phyloP scores from a whole-genome alignment of 1,140 invertebrate species.

The Lepidotrigona ventralis region DNA sequence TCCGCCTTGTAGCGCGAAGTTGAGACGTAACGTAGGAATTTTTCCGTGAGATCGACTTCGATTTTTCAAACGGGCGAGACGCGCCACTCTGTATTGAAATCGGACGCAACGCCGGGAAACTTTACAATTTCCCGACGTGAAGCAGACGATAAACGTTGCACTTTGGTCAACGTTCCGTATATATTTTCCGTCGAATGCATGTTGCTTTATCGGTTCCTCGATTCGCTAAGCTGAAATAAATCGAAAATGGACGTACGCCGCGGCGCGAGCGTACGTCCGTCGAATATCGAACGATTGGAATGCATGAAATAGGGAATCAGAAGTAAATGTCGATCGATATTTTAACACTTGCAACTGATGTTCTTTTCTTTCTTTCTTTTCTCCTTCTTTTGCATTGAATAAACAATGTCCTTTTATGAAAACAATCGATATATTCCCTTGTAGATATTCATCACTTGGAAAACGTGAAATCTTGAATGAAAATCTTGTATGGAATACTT shows the following conservation, averaged over 20 bases:
- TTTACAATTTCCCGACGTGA: slow-evolving; percentile 49
- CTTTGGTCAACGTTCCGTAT: slow-evolving; percentile 51
- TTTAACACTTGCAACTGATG: neutral
- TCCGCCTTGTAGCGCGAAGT: slow-evolving; percentile 8
- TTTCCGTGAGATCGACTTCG: slow-evolving; percentile 3
- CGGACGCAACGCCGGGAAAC: slow-evolving; percentile 43
- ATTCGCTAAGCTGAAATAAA: slow-evolving; percentile 23
- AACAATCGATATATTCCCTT: neutral
- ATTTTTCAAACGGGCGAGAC: neutral
- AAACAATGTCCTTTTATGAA: neutral
- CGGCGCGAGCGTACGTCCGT: no score
- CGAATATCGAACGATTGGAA: neutral
- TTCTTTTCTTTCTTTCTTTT: no score
- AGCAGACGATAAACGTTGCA: slow-evolving; percentile 54
- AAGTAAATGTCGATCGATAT: neutral
- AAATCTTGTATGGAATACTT: neutral
- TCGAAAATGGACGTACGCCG: neutral
- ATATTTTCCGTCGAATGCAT: neutral
- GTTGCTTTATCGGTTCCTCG: slow-evolving; percentile 8
- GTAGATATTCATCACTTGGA: neutral
- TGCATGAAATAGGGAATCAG: neutral
- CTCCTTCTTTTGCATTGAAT: neutral
- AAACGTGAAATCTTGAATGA: neutral
- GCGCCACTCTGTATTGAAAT: slow-evolving; percentile 36
- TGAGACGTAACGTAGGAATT: slow-evolving; percentile 27